Conservation (phyloP, 2,888 invertebrate species). For the Chrysina gloriosa region DNA sequence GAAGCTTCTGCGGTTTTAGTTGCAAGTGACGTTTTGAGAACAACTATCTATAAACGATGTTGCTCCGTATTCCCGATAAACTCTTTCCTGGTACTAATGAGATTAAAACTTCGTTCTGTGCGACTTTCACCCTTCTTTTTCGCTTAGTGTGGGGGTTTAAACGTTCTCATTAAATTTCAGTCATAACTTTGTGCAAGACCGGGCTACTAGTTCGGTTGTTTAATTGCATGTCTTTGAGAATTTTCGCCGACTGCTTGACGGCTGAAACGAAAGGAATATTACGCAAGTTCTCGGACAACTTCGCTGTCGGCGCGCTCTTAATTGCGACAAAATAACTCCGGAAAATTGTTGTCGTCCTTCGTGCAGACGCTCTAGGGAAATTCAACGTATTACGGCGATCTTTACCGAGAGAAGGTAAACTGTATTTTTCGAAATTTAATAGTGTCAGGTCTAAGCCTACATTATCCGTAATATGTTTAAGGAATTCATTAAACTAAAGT, state of each 20-base stretch:
- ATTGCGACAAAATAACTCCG: slow-evolving; percentile 3
- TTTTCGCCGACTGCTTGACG: slow-evolving; percentile 3
- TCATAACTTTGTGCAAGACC: neutral
- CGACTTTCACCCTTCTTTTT: neutral
- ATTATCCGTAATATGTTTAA: too few species aligned
- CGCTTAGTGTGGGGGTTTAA: neutral
- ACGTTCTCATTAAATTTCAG: slow-evolving; percentile 10
- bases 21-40: neutral
- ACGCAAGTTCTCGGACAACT: neutral
- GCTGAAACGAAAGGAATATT: neutral
- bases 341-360: neutral
- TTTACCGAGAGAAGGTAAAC: too few species aligned
- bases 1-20: too few species aligned
- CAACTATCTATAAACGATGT: neutral
- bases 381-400: neutral
- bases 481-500: too few species aligned
- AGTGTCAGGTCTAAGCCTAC: too few species aligned
- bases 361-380: neutral
- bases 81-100: neutral
- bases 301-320: neutral
- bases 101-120: slow-evolving; percentile 3
- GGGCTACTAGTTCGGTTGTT: neutral
- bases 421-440: too few species aligned
- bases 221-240: neutral
- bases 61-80: neutral